Evolutionary conservation across 2,888 invertebrate species (phyloP), one percentile per base, ranked within the genome.

Genomic region (Heliconius hortense): DNA sequence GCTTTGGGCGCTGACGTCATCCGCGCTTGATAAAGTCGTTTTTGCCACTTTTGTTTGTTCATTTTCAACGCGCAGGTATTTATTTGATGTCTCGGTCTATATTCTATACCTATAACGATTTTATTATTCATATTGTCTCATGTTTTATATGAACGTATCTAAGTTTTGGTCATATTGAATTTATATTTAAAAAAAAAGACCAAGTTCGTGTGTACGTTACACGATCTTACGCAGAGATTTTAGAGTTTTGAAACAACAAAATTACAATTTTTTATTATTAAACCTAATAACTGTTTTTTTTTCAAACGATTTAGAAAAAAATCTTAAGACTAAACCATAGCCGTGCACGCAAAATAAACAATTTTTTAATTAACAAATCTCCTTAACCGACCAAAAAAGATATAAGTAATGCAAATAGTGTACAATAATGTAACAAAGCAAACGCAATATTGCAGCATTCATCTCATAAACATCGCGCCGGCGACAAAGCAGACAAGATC

Each of bases 31-130:
- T 80, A 79, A 80, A 80, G 78, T 80, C 80, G 78, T 80, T 79
- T 80, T 80, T 80, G 80, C 79, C 78, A 80, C 80, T 80, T 80
- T 77, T 79, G 79, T 79, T 79, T 77, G 78, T 80, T 80, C 79
- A 78, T 78, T 80, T 77, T 73, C 76, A 75, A 76, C 79, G 79
- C 77, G 75, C 77, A 80, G 80, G 80, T 80, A 80, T 78, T 79
- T 76, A 73, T 78, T 79, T 79, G 78, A 75, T 39, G 64, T 71
- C 43, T 71, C 56, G 2, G 18, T 75, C 56, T 21, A 48, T 48
- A 48, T 48, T 43, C 74, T 59, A 60, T 74, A n/a, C n/a, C n/a
- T 56, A 69, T 53, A 64, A 71, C 39, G 64, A 75, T 71, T 71
- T 63, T 66, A 63, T 71, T 75, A 69, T 71, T 75, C 39, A 24